Evolutionary conservation across 2,888 invertebrate genomes (phyloP).

Genomic region (Cantharis flavilabris): DNA sequence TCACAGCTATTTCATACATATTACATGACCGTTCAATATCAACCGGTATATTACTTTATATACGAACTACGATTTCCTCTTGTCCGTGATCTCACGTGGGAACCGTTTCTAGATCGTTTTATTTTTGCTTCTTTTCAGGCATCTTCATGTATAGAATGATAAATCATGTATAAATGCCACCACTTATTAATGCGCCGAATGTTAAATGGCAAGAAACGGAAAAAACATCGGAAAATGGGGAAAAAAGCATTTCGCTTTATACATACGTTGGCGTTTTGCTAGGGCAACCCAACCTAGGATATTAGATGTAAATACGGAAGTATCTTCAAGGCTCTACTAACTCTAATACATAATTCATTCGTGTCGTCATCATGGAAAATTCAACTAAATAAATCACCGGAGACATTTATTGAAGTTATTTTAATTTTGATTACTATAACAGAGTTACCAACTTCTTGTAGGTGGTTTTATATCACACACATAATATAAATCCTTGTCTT

Average conservation of each 20-base stretch:
- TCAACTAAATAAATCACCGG: constrained; percentile 9
- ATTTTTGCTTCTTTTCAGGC: constrained; percentile 23
- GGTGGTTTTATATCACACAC: background rate
- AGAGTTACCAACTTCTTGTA: background rate
- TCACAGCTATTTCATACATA: constrained; percentile 36
- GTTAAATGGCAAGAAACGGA: constrained; percentile 10
- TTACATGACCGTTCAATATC: constrained; percentile 38
- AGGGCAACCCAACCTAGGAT: constrained; percentile 6
- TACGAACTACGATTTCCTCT: constrained; percentile 30
- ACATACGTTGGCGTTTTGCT: constrained; percentile 5
- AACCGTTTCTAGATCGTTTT: constrained; percentile 25
- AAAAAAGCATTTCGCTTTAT: constrained; percentile 8
- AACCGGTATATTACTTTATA: constrained; percentile 33
- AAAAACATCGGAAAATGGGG: constrained; percentile 5
- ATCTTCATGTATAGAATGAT: constrained; percentile 19
- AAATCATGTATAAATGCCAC: constrained; percentile 9
- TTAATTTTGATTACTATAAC: constrained; percentile 7
- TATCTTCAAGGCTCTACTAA: constrained; percentile 11
- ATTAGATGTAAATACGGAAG: constrained; percentile 18
- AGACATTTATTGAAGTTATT: constrained; percentile 11
- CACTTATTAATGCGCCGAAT: constrained; percentile 12
- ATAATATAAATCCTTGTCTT: background rate
- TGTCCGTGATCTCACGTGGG: constrained; percentile 28
- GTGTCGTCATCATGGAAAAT: constrained; percentile 10
- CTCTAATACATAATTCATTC: constrained; percentile 9